phyloP scores from a whole-genome alignment of 2,888 invertebrate genomes.

The Dasypolia templi region DNA sequence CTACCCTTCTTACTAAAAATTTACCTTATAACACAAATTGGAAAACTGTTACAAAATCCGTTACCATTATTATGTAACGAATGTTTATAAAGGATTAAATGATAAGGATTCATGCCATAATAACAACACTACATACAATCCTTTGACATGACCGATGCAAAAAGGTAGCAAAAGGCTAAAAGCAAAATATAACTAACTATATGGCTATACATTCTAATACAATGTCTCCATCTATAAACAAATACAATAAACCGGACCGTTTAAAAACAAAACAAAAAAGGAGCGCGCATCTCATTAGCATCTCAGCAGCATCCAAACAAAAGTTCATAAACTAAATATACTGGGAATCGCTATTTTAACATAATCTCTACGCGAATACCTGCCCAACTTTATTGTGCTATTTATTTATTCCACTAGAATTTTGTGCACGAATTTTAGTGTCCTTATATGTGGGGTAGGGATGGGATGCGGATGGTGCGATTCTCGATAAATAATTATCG shows the following conservation, averaged over 20 bases:
- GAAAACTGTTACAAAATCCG: neutral
- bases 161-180: neutral
- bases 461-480: constrained; percentile 30
- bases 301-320: constrained; percentile 54
- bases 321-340: constrained; percentile 67
- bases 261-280: constrained; percentile 46
- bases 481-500: constrained; percentile 45
- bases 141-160: neutral
- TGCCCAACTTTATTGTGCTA: constrained; percentile 67
- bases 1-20: neutral
- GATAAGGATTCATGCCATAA: neutral
- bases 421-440: constrained; percentile 69
- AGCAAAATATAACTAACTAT: neutral
- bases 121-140: neutral
- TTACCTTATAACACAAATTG: neutral
- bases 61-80: neutral
- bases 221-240: constrained; percentile 25
- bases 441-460: constrained; percentile 66
- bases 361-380: constrained; percentile 68
- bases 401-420: constrained; percentile 70
- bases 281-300: constrained; percentile 57
- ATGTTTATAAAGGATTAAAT: neutral
- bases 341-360: constrained; percentile 63
- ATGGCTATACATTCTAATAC: neutral
- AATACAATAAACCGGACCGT: constrained; percentile 45